Evolutionary conservation across 2,113 vertebrate genomes (phyloP), one percentile per base, ranked within the genome.

Genomic region (Chlamydotis undulata): DNA sequence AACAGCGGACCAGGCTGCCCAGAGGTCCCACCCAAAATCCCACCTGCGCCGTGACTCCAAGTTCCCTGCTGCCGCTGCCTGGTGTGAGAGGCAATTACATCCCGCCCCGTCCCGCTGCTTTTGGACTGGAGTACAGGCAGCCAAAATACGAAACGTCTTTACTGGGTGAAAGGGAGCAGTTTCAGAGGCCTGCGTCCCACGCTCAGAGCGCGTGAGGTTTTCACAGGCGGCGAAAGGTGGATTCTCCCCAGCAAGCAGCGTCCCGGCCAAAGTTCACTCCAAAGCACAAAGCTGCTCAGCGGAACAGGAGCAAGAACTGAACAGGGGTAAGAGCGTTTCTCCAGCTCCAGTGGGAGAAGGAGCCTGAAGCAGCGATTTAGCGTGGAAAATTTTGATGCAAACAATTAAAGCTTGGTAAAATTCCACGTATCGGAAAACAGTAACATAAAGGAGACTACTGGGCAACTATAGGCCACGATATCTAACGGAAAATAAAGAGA

Each of bases 21-120:
- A 11, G 9, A 18, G 53, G 21, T 60, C 57, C 61, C 8, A 14
- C 24, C 50, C 68, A 52, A 76, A 63, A 43, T 43, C 53, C 50
- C 91, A 50, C 28, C 56, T 3, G 55, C 0, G 4, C 73, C 10
- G 23, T 3, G 69, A 67, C 91, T 87, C 43, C 0, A 10, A 59
- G 61, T 64, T 88, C 75, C 94, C 60, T 88, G 85, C 90, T 93
- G 94, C 96, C 94, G 31, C 95, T 90, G 79, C 94, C 94, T 95
- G 96, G 94, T 29, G 57, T 61, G 78, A 91, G 78, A 78, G 61
- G 57, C 43, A 4, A 96, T 21, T 64, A 74, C 94, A 96, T 83
- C 86, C 76, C 15, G 2, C 63, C 67, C 75, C 19, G 6, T 70
- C 91, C 67, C 16, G 4, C 75, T 25, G 53, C 89, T 50, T 2